phyloP scores from a whole-genome alignment of 2,113 vertebrate species.

The Urocitellus parryii region DNA sequence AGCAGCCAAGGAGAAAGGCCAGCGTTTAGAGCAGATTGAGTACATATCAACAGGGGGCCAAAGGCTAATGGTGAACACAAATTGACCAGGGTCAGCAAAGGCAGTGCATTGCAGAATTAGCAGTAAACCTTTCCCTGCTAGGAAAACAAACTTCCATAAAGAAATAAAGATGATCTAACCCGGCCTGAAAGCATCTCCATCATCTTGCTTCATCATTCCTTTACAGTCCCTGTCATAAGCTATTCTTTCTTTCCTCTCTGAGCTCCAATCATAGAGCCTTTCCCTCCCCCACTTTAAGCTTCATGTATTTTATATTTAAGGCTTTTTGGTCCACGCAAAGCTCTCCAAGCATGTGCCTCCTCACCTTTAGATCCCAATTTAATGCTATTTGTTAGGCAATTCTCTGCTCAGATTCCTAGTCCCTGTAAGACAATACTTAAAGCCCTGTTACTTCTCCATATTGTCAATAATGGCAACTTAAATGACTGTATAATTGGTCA shows the following conservation, averaged over 20 bases:
- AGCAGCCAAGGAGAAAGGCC: not conserved
- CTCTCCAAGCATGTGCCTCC: not conserved
- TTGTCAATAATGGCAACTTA: not conserved
- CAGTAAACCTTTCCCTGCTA: not conserved
- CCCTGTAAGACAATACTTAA: not conserved
- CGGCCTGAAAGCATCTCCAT: not conserved
- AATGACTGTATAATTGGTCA: conserved; percentile 6
- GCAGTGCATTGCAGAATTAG: not conserved
- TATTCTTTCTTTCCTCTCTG: not conserved
- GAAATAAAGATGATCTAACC: not conserved
- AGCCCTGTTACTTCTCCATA: not conserved
- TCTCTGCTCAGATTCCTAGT: not conserved
- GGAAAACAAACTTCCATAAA: not conserved
- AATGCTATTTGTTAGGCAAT: not conserved
- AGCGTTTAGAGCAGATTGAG: not conserved
- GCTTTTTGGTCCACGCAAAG: not conserved
- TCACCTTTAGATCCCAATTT: not conserved
- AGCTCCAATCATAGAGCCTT: not conserved
- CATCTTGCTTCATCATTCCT: not conserved
- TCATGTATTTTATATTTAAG: not conserved
- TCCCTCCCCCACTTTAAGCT: not conserved
- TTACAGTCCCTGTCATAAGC: not conserved
- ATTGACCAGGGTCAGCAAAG: not conserved
- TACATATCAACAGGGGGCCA: not conserved
- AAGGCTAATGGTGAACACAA: not conserved